Percentiles rank a stretch among this genome's conserved stretches.
Conservation (phyloP, 2,113 vertebrate species). For the Seriola aureovittata region DNA sequence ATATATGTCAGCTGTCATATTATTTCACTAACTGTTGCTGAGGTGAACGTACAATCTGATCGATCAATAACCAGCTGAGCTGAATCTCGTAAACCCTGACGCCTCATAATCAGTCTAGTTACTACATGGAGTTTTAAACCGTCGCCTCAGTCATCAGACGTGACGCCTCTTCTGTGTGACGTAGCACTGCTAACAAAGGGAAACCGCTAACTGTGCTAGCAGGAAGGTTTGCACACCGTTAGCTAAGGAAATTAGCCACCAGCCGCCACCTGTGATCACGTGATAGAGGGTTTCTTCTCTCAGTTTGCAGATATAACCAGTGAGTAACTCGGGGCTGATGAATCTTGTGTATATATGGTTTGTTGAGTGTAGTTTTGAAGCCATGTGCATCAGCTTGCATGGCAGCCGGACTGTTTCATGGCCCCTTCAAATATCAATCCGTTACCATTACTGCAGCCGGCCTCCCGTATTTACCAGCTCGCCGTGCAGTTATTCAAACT, state of each 20-base stretch:
- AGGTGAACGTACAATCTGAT: too few species aligned
- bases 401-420: conserved; percentile 18
- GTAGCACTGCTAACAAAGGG: too few species aligned
- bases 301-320: neutral
- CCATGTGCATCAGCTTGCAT: conserved; percentile 17
- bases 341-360: neutral
- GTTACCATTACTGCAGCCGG: conserved; percentile 46
- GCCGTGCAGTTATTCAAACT: conserved; percentile 59
- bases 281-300: neutral
- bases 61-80: too few species aligned
- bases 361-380: conserved; percentile 7
- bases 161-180: too few species aligned
- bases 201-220: too few species aligned
- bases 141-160: too few species aligned
- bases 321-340: neutral
- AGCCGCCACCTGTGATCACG: neutral
- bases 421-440: conserved; percentile 57
- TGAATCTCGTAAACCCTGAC: too few species aligned
- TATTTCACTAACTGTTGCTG: too few species aligned
- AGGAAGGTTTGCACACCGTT: neutral
- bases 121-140: too few species aligned
- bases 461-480: conserved; percentile 47
- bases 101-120: too few species aligned
- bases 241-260: neutral
- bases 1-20: too few species aligned